phyloP scores from a whole-genome alignment of 2,113 vertebrate species.

The Siphamia tubifer region DNA sequence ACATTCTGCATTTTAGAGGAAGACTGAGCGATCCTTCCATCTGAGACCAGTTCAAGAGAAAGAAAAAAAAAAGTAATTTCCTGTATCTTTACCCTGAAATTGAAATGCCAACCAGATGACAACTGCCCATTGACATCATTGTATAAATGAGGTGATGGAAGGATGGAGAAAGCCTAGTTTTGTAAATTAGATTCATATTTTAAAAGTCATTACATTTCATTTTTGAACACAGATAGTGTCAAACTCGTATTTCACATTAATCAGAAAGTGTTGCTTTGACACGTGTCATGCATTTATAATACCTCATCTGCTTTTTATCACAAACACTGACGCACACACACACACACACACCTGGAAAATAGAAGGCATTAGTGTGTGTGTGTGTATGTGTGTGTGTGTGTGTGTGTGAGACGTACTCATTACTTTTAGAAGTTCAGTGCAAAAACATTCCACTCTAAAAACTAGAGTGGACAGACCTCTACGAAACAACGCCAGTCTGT shows the following conservation, averaged over 20 bases:
- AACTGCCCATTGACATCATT: conserved; percentile 51
- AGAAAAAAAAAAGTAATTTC: conserved; percentile 74
- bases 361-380: not conserved
- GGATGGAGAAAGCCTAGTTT: conserved; percentile 10
- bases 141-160: conserved; percentile 28
- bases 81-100: conserved; percentile 58
- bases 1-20: not conserved
- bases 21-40: not conserved
- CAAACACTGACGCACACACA: conserved; percentile 41
- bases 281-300: conserved; percentile 64
- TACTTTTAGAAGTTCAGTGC: too few species aligned
- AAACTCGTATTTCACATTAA: conserved; percentile 63
- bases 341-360: conserved; percentile 26
- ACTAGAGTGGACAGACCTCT: too few species aligned
- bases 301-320: conserved; percentile 45
- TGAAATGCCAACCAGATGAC: conserved; percentile 69
- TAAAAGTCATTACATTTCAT: conserved; percentile 56
- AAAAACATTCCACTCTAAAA: too few species aligned
- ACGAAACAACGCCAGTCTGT: too few species aligned
- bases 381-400: not conserved
- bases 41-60: conserved; percentile 24
- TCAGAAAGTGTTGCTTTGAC: conserved; percentile 47
- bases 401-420: not conserved
- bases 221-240: conserved; percentile 50
- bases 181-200: conserved; percentile 62